A percentile compares a stretch with the other conserved stretches of the same genome.
phyloP scores from a whole-genome alignment of 2,113 vertebrate genomes.

The Stigmatopora argus region DNA sequence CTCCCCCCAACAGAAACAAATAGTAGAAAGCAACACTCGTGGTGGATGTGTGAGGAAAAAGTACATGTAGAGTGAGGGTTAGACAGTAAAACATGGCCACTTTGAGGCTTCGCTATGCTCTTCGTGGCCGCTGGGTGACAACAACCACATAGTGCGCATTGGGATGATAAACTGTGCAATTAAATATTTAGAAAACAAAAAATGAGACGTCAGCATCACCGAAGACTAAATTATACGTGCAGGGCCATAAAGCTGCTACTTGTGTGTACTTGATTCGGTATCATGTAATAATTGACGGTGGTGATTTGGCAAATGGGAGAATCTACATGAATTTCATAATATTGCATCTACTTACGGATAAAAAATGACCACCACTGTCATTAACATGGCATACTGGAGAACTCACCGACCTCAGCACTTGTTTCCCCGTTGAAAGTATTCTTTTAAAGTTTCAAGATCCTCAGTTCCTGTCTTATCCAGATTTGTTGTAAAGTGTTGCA shows the following conservation, averaged over 20 bases:
- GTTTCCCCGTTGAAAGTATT: conserved; percentile 30
- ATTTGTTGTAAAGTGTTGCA: not conserved
- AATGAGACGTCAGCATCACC: conserved; percentile 24
- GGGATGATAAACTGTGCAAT: conserved; percentile 17
- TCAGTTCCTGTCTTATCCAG: conserved; percentile 22
- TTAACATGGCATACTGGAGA: conserved; percentile 23
- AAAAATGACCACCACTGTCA: conserved; percentile 44
- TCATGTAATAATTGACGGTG: conserved; percentile 41
- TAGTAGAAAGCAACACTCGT: conserved; percentile 6
- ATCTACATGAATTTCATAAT: conserved; percentile 38
- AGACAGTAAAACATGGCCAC: conserved; percentile 6
- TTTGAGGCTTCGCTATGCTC: conserved; percentile 8
- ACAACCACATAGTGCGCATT: conserved; percentile 12
- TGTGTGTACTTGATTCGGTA: conserved; percentile 38
- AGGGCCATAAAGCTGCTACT: conserved; percentile 39
- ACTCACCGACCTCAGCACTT: conserved; percentile 31
- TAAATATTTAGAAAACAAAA: conserved; percentile 24
- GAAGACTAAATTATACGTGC: conserved; percentile 43
- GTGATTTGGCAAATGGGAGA: conserved; percentile 35
- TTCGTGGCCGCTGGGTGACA: conserved; percentile 8
- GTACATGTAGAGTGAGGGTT: not conserved
- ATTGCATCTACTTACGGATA: conserved; percentile 49
- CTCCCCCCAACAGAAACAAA: not conserved
- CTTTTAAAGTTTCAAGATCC: conserved; percentile 35
- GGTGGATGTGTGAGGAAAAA: conserved; percentile 10